Conservation (phyloP, 2,113 vertebrate genomes). For the Dipodomys merriami region DNA sequence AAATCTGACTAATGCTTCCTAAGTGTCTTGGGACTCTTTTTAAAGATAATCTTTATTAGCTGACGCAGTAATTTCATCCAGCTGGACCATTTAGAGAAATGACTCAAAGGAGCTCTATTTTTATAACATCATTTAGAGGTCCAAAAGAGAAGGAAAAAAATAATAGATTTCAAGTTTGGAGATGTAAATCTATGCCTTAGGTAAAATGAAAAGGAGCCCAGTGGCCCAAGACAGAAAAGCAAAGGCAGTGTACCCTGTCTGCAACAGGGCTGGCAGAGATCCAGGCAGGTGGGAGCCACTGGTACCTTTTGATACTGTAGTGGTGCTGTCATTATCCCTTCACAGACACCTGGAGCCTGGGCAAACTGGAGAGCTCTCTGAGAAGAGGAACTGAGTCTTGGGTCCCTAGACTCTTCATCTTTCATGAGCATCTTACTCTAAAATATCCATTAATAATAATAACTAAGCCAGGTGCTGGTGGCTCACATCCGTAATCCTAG, state of each 20-base stretch:
- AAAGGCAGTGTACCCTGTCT: neutral
- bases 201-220: neutral
- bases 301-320: neutral
- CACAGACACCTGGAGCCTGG: neutral
- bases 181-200: neutral
- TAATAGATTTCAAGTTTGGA: neutral
- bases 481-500: too few species aligned
- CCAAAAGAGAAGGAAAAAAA: neutral
- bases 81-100: conserved; percentile 10
- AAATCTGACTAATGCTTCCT: conserved; percentile 41
- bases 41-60: conserved; percentile 37
- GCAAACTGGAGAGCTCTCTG: neutral
- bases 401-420: neutral
- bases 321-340: neutral
- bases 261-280: too few species aligned
- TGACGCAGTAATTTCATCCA: conserved; percentile 52
- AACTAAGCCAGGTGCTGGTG: too few species aligned
- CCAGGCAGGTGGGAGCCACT: too few species aligned
- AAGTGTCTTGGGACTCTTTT: conserved; percentile 49
- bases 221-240: neutral
- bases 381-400: neutral
- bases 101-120: conserved; percentile 26
- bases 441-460: neutral
- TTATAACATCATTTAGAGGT: neutral
- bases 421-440: neutral